Conservation (phyloP, 2,113 vertebrate species). For the Tragelaphus buxtoni region DNA sequence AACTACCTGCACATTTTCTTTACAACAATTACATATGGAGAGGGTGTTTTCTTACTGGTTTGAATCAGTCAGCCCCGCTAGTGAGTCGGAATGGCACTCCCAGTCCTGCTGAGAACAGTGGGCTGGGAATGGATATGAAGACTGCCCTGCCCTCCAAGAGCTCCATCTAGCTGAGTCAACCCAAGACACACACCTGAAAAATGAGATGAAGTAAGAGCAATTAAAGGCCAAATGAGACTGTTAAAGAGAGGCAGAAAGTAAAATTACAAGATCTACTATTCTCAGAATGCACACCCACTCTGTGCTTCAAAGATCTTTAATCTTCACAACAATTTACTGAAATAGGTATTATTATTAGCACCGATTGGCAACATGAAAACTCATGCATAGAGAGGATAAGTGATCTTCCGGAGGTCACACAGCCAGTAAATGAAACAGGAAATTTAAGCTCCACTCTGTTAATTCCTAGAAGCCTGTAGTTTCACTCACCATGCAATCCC, state of each 20-base stretch:
- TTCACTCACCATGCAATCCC: background rate
- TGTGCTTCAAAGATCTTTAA: constrained; percentile 15
- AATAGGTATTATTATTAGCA: constrained; percentile 23
- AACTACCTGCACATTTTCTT: background rate
- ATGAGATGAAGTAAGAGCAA: constrained; percentile 29
- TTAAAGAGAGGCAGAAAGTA: constrained; percentile 39
- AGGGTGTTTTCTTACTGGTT: background rate
- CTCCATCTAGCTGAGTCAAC: background rate
- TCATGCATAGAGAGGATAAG: constrained; percentile 22
- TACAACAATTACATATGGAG: background rate
- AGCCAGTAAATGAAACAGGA: constrained; percentile 28
- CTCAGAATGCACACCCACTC: background rate
- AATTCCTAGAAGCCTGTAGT: background rate
- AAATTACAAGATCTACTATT: constrained; percentile 41
- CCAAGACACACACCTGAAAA: constrained; percentile 28
- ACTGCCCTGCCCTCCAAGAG: background rate
- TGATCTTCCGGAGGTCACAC: constrained; percentile 53
- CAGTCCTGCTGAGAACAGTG: background rate
- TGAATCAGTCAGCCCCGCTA: background rate
- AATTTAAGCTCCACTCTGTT: background rate
- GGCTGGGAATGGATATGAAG: background rate
- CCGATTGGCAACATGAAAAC: background rate
- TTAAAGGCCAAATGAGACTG: constrained; percentile 45
- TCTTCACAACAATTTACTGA: constrained; percentile 43
- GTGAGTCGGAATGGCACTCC: rapidly evolving